phyloP scores from a whole-genome alignment of 2,797 vertebrate genomes.

The Percopsis omiscomaycus region DNA sequence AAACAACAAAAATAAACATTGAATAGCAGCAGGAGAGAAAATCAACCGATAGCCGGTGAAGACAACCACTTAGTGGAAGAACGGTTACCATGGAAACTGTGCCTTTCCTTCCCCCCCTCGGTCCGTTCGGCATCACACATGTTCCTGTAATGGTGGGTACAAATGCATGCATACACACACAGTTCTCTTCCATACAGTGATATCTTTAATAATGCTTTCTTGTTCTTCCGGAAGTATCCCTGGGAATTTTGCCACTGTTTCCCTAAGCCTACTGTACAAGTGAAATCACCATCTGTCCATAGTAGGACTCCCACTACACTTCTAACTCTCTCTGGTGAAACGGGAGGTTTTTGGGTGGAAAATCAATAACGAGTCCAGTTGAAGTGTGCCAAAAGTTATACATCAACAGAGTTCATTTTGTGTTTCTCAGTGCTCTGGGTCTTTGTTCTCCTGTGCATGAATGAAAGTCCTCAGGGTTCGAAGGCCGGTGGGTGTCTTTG shows the following conservation, averaged over 20 bases:
- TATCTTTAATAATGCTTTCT: background rate
- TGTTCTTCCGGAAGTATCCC: background rate
- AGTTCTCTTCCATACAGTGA: slow-evolving; percentile 10
- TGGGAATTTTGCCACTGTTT: background rate
- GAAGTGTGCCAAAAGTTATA: slow-evolving; percentile 4
- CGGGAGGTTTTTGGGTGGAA: background rate
- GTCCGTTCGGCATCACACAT: slow-evolving; percentile 53
- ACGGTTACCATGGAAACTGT: slow-evolving; percentile 75
- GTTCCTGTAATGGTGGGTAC: slow-evolving; percentile 53
- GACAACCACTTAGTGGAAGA: slow-evolving; percentile 60
- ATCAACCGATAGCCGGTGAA: slow-evolving; percentile 37
- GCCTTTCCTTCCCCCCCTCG: slow-evolving; percentile 45
- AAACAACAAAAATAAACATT: background rate
- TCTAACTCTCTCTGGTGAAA: background rate
- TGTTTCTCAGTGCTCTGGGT: slow-evolving; percentile 14
- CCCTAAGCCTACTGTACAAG: background rate
- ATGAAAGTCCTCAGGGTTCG: slow-evolving; percentile 36
- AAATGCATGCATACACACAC: slow-evolving; percentile 25
- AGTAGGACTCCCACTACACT: background rate
- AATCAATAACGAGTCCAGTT: background rate
- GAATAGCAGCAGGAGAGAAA: slow-evolving; percentile 33
- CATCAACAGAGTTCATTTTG: slow-evolving; percentile 13
- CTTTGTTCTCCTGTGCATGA: slow-evolving; percentile 28
- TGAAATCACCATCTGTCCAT: slow-evolving; percentile 1
- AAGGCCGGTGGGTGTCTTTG: slow-evolving; percentile 22